Conservation (phyloP, 2,888 invertebrate species). For the Caenorhabditis imperialis region DNA sequence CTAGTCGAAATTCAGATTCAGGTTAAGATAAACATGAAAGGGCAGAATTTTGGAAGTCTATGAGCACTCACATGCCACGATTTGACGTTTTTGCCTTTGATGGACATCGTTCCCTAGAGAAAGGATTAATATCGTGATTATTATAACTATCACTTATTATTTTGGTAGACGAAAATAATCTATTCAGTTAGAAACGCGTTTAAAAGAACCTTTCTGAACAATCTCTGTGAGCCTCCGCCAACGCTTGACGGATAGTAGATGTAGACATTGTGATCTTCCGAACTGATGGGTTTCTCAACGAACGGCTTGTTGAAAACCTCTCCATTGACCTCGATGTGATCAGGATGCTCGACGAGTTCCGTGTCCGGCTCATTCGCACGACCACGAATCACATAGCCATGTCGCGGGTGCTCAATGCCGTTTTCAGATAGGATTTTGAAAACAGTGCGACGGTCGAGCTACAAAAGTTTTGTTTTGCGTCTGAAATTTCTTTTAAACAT, state of each 20-base stretch:
- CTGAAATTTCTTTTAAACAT: not conserved
- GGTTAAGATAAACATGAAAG: too few species aligned
- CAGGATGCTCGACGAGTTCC: constrained; percentile 67
- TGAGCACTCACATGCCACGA: constrained; percentile 66
- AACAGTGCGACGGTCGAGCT: constrained; percentile 86
- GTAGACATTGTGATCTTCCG: constrained; percentile 99
- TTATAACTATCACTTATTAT: too few species aligned
- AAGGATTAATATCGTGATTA: constrained; percentile 6
- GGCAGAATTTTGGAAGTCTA: too few species aligned
- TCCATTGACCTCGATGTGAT: constrained; percentile 77
- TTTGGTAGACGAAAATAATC: too few species aligned
- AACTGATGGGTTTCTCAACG: constrained; percentile 98
- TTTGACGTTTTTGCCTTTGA: constrained; percentile 65
- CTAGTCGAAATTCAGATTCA: too few species aligned
- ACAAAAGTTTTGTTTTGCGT: constrained; percentile 31
- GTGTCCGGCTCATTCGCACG: constrained; percentile 57
- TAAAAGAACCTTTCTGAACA: constrained; percentile 98
- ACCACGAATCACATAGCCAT: constrained; percentile 95
- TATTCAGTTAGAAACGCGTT: too few species aligned
- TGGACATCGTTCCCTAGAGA: constrained; percentile 65
- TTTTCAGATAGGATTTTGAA: constrained; percentile 93
- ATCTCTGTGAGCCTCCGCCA: constrained; percentile 94
- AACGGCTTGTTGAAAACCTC: constrained; percentile 85
- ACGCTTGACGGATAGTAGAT: constrained; percentile 99
- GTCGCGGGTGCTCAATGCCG: constrained; percentile 96